phyloP scores from a whole-genome alignment of 2,113 vertebrate genomes.

The Epinephelus moara region DNA sequence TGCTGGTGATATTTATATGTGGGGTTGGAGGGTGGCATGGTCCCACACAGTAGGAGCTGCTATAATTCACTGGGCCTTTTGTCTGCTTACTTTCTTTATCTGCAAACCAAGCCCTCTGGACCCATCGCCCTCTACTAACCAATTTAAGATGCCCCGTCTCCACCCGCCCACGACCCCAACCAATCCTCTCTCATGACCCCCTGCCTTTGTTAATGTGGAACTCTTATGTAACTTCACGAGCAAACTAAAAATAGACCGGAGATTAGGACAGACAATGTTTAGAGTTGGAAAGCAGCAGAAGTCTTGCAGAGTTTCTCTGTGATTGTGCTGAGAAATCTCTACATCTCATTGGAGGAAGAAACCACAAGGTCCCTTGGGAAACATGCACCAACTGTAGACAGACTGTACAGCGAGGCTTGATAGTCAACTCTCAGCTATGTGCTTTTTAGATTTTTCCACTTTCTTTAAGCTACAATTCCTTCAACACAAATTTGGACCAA shows the following conservation, averaged over 20 bases:
- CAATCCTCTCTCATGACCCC: constrained; percentile 67
- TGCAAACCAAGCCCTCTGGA: constrained; percentile 30
- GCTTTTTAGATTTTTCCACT: constrained; percentile 43
- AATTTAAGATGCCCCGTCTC: constrained; percentile 58
- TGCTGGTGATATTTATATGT: constrained; percentile 67
- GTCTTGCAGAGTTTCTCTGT: constrained; percentile 40
- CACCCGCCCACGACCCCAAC: constrained; percentile 36
- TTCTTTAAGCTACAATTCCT: constrained; percentile 41
- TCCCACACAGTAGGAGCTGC: constrained; percentile 44
- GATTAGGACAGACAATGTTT: constrained; percentile 66
- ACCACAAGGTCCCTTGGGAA: constrained; percentile 52
- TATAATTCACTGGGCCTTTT: constrained; percentile 65
- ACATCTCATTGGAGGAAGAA: constrained; percentile 33
- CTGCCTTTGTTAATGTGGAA: constrained; percentile 59
- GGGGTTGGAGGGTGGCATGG: constrained; percentile 44
- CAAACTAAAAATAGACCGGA: constrained; percentile 71
- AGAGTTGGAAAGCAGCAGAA: constrained; percentile 53
- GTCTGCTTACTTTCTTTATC: constrained; percentile 62
- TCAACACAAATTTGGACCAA: constrained; percentile 23
- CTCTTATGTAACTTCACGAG: constrained; percentile 73
- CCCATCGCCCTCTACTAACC: constrained; percentile 37
- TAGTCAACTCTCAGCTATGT: neutral
- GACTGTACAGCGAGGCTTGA: constrained; percentile 23
- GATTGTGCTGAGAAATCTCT: constrained; percentile 53
- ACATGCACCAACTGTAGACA: constrained; percentile 13